Conservation (phyloP, 1,140 invertebrate genomes). For the silkworm (Bombyx mori) region DNA sequence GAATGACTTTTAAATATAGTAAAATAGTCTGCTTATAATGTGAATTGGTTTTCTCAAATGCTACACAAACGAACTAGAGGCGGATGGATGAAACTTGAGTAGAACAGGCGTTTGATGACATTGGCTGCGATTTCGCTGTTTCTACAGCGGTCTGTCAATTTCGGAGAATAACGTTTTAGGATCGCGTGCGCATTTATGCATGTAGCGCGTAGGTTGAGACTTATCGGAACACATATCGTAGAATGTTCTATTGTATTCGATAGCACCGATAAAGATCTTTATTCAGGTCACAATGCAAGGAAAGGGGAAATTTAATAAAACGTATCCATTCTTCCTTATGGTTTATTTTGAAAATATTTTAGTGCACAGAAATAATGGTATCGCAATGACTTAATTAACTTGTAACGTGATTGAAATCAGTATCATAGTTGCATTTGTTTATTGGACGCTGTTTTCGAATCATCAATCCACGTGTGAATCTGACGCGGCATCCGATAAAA, state of each 20-base stretch:
- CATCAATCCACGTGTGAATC: too few species aligned
- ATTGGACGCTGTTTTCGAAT: too few species aligned
- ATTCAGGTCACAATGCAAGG: conserved; percentile 18
- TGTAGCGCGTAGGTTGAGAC: conserved; percentile 26
- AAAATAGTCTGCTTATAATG: conserved; percentile 10
- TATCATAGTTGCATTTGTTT: too few species aligned
- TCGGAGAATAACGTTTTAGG: conserved; percentile 29
- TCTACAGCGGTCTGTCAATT: conserved; percentile 19
- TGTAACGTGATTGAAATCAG: too few species aligned
- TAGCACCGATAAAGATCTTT: conserved; percentile 18
- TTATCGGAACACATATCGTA: conserved; percentile 25
- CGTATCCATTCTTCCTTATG: too few species aligned
- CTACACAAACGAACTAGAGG: conserved; percentile 1
- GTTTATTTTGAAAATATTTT: too few species aligned
- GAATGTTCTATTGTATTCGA: conserved; percentile 33
- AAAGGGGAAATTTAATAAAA: too few species aligned
- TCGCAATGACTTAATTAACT: too few species aligned
- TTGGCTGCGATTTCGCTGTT: conserved; percentile 12
- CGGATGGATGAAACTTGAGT: conserved; percentile 10
- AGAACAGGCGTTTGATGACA: conserved; percentile 17
- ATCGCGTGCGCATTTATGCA: conserved; percentile 19
- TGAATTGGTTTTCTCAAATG: not conserved
- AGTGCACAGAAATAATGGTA: too few species aligned
- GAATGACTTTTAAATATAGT: conserved; percentile 9
- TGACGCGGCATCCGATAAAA: too few species aligned